Base-by-base conservation (phyloP, 64 coral and sea anemone genomes). In the Stichodactyla mertensii region DNA sequence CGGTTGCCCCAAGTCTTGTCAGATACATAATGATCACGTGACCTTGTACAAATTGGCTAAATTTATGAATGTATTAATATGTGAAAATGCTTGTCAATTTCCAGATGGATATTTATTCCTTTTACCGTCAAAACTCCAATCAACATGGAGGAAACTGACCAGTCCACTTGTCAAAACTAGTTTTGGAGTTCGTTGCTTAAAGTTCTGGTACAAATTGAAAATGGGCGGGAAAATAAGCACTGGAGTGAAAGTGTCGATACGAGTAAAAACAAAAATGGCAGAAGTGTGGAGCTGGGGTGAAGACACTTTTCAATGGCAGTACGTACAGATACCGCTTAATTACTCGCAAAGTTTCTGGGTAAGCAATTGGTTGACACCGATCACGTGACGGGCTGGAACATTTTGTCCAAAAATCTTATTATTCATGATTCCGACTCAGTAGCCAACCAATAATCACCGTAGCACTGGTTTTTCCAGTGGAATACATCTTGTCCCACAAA, bases 181-280 rank as follows among this genome's bases (percentile, higher is more conserved):
- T 22, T 80, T 51, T 16, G 82, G 67, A 11, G 82, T 81, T 61
- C 55, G 55, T 7, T 90, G 89, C 51, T 62, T 90, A 15, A 83
- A 80, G 28, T 90, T 90, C 71, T 86, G 89, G 89, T 91, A 91
- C 77, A 86, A 80, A 19, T 52, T 79, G 77, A 14, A 16, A 16
- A 15, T 79, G 6, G 26, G 27, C 20, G 62, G 62, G 62, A 66
- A 22, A 51, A 6, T 51, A 79, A 31, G 27, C 16, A 79, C 77
- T 7, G 77, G 26, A 51, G 13, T 79, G 2, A 79, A 79, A 51
- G 26, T 52, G 28, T 31, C 77, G 77, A 14, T 79, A 14, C 24
- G 16, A 26, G 16, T 15, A 6, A 51, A 79, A 24, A 52, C 8
- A 0, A 79, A 51, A 16, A 79, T 13, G 12, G 20, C 31, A 14